Conservation (phyloP, 2,888 invertebrate genomes). For the Philhelius pedissequus region DNA sequence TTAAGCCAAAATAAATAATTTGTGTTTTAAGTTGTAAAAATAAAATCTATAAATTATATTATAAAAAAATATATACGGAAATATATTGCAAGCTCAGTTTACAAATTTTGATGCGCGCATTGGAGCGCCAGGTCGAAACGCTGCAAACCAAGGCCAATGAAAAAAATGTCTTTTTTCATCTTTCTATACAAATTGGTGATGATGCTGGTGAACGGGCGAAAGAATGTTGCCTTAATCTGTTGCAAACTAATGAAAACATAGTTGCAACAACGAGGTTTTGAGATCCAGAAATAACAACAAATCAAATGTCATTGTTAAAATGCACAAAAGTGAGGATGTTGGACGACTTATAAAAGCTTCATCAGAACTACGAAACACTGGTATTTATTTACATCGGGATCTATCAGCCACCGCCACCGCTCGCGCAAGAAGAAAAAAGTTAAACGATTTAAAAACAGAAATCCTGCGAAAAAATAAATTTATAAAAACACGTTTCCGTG, state of each 20-base stretch:
- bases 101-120: neutral
- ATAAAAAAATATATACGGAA: too few species aligned
- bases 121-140: neutral
- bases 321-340: neutral
- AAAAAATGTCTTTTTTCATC: neutral
- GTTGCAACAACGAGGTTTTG: neutral
- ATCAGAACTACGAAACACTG: too few species aligned
- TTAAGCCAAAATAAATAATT: too few species aligned
- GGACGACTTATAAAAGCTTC: too few species aligned
- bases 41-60: too few species aligned
- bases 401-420: too few species aligned
- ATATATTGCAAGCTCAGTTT: neutral
- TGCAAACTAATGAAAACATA: neutral
- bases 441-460: too few species aligned
- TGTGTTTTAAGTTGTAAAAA: too few species aligned
- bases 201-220: neutral
- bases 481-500: neutral
- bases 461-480: neutral
- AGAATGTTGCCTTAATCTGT: neutral
- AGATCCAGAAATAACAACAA: neutral
- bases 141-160: neutral
- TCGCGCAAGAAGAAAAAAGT: too few species aligned
- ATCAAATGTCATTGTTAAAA: neutral
- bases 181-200: neutral
- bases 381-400: too few species aligned